Evolutionary conservation across 2,113 vertebrate species (phyloP).

Genomic region (Donacobius atricapilla): DNA sequence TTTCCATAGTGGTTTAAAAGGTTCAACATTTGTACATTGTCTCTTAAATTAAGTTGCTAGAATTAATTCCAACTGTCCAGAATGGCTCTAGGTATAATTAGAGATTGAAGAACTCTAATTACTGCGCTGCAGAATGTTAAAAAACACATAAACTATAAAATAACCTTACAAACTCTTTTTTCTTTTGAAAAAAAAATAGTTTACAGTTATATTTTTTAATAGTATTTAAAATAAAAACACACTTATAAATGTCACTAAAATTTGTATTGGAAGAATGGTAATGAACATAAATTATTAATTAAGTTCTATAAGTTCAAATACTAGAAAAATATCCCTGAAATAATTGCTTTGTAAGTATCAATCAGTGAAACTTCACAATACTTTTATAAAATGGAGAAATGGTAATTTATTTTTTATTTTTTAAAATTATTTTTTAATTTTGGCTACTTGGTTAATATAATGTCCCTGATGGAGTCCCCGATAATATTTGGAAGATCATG

Average conservation of each 20-base stretch:
- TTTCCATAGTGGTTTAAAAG: neutral
- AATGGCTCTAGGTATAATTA: neutral
- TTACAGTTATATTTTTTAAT: neutral
- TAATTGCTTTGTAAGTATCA: no score
- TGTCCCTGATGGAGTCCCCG: neutral
- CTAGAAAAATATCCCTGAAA: no score
- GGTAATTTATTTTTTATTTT: neutral
- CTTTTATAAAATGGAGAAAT: neutral
- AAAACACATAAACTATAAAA: neutral
- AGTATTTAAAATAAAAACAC: neutral
- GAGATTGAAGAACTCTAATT: neutral
- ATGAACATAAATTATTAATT: neutral
- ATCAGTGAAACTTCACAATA: neutral
- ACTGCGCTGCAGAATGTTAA: neutral
- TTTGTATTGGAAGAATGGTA: neutral
- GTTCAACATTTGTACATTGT: neutral
- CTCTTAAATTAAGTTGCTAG: neutral
- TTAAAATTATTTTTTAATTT: no score
- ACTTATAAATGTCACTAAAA: neutral
- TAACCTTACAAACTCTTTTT: neutral
- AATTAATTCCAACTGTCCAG: neutral
- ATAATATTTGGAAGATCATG: neutral
- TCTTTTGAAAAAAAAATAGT: neutral
- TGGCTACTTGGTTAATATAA: neutral
- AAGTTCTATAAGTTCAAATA: neutral